These are phyloP conservation scores for Megalops atlanticus DNA, from an alignment of 2,113 vertebrate genomes.

Conservation along the genomic window DNA sequence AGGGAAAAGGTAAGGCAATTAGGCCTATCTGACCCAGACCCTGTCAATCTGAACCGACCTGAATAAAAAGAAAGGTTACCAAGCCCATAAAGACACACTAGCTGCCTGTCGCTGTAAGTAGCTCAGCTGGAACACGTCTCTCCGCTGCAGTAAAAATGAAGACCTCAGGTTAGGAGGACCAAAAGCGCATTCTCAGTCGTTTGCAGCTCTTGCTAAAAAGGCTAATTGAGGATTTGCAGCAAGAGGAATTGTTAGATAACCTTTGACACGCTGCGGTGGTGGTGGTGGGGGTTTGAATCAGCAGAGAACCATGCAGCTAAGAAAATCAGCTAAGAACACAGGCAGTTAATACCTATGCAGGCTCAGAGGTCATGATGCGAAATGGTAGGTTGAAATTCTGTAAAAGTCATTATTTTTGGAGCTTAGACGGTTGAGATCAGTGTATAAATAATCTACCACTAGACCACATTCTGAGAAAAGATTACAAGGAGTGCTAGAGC, in stretches of 20 bases:
- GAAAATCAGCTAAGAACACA: not conserved
- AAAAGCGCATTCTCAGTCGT: not conserved
- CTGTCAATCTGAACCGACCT: conserved; percentile 3
- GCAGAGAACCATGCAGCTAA: not conserved
- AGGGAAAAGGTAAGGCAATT: not conserved
- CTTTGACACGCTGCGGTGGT: not conserved
- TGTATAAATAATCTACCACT: conserved; percentile 6
- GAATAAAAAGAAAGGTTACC: not conserved
- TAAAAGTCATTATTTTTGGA: not conserved
- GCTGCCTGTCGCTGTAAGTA: not conserved
- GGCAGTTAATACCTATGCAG: not conserved
- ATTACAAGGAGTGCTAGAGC: not conserved
- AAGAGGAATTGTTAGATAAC: not conserved
- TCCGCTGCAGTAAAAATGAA: not conserved
- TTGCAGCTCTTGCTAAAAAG: not conserved
- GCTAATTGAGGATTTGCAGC: not conserved
- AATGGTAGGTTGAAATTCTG: not conserved
- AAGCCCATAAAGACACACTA: not conserved
- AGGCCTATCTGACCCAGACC: not conserved
- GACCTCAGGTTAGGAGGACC: not conserved
- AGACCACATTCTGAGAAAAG: not conserved
- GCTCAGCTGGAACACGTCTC: not conserved
- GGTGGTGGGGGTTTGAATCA: not conserved
- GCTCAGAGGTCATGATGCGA: not conserved
- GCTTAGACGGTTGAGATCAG: not conserved